Conservation (phyloP, 2,797 vertebrate species). For the Gastrophryne carolinensis region DNA sequence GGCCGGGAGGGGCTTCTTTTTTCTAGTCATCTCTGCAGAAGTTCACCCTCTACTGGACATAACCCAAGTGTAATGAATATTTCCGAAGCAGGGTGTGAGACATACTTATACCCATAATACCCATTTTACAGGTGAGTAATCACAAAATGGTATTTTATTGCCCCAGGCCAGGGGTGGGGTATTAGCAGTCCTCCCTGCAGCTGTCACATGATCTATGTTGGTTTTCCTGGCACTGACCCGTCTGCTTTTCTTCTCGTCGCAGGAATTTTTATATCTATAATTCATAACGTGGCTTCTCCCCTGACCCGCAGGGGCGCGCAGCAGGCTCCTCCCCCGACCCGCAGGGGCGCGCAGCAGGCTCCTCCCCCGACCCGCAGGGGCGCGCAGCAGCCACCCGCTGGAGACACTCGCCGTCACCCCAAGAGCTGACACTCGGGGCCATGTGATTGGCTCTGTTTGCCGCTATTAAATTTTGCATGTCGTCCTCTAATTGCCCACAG, state of each 20-base stretch:
- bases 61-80: too few relatives aligned
- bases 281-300: neutral
- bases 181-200: too few relatives aligned
- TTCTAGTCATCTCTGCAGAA: too few relatives aligned
- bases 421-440: neutral
- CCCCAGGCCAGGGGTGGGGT: neutral
- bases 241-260: constrained; percentile 44
- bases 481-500: neutral
- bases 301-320: neutral
- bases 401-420: too few relatives aligned
- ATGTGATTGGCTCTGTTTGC: neutral
- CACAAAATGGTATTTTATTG: too few relatives aligned
- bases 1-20: too few relatives aligned
- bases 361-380: neutral
- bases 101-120: too few relatives aligned
- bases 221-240: neutral
- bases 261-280: constrained; percentile 24
- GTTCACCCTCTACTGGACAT: too few relatives aligned
- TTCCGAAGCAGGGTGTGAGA: too few relatives aligned
- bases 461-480: neutral
- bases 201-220: neutral
- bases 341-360: neutral
- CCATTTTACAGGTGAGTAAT: too few relatives aligned
- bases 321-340: neutral
- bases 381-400: too few relatives aligned